Evolutionary conservation across 2,888 invertebrate genomes (phyloP).

Genomic region (Synanthedon tipuliformis): DNA sequence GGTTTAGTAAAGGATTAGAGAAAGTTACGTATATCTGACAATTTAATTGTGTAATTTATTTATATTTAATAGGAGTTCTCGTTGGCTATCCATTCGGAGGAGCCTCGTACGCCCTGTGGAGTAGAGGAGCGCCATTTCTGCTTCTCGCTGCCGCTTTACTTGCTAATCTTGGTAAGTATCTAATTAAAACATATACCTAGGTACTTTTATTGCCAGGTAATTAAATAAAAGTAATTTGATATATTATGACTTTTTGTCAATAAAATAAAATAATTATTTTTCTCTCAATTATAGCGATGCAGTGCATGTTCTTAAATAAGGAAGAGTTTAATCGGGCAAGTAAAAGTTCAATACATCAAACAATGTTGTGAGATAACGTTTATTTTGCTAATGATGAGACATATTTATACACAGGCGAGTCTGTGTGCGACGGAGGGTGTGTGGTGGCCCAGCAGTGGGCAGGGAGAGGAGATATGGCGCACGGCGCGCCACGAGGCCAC

Average conservation of each 20-base stretch:
- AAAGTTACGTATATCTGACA: not conserved
- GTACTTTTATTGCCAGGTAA: too few relatives aligned
- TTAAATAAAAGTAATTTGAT: too few relatives aligned
- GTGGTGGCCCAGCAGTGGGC: slow-evolving; percentile 2
- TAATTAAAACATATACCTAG: too few relatives aligned
- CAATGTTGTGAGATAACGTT: too few relatives aligned
- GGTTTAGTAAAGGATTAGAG: not conserved
- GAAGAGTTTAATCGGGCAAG: slow-evolving; percentile 37
- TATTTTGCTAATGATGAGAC: not conserved
- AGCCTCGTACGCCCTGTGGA: slow-evolving; percentile 39
- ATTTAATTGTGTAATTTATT: too few relatives aligned
- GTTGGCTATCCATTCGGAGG: slow-evolving; percentile 60
- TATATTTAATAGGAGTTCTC: slow-evolving; percentile 36
- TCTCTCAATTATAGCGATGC: slow-evolving; percentile 26
- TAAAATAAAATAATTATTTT: too few relatives aligned
- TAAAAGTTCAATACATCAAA: slow-evolving; percentile 1
- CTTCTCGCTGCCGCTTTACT: slow-evolving; percentile 34
- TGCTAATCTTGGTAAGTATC: slow-evolving; percentile 32
- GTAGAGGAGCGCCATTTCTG: slow-evolving; percentile 42
- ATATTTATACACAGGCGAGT: too few relatives aligned
- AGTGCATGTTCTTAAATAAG: slow-evolving; percentile 32
- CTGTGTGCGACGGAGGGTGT: slow-evolving; percentile 6
- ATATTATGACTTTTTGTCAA: too few relatives aligned
- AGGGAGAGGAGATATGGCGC: slow-evolving; percentile 7
- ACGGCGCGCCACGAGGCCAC: slow-evolving; percentile 23